These are phyloP conservation scores for Nerophis lumbriciformis DNA, from an alignment of 2,113 vertebrate genomes.

Conservation along the genomic window DNA sequence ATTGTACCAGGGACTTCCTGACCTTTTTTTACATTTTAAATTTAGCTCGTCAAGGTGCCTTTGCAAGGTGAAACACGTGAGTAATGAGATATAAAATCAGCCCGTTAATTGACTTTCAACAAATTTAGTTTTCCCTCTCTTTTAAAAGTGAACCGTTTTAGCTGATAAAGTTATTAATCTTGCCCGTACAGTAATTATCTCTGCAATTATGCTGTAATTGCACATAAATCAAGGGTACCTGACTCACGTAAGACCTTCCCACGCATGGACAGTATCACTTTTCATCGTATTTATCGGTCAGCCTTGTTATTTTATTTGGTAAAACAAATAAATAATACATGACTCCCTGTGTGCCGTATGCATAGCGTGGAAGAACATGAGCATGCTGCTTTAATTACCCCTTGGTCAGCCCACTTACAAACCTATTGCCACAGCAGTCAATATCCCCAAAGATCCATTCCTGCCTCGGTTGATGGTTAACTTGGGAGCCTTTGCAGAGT, in stretches of 20 bases:
- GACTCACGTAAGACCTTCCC: conserved; percentile 18
- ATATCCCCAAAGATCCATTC: conserved; percentile 81
- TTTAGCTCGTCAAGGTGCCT: conserved; percentile 77
- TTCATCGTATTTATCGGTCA: not conserved
- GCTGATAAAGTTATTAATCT: conserved; percentile 80
- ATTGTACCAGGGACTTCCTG: conserved; percentile 73
- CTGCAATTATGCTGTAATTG: conserved; percentile 75
- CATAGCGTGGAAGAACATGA: conserved; percentile 63
- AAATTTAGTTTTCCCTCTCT: conserved; percentile 65
- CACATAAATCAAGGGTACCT: conserved; percentile 73
- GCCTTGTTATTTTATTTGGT: not conserved
- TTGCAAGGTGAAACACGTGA: conserved; percentile 74
- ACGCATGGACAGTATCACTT: not conserved
- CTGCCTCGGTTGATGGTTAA: conserved; percentile 76
- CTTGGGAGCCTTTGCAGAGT: conserved; percentile 77
- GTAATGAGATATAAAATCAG: conserved; percentile 76
- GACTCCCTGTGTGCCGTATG: conserved; percentile 4
- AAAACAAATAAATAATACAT: not conserved
- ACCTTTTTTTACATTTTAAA: conserved; percentile 76
- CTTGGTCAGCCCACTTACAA: conserved; percentile 79
- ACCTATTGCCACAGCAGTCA: conserved; percentile 76
- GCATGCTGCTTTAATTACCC: conserved; percentile 78
- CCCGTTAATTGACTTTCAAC: conserved; percentile 74
- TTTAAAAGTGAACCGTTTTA: conserved; percentile 70
- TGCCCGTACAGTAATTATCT: conserved; percentile 76